Base-by-base conservation (phyloP, 2,797 vertebrate genomes). In the Tapirus indicus region DNA sequence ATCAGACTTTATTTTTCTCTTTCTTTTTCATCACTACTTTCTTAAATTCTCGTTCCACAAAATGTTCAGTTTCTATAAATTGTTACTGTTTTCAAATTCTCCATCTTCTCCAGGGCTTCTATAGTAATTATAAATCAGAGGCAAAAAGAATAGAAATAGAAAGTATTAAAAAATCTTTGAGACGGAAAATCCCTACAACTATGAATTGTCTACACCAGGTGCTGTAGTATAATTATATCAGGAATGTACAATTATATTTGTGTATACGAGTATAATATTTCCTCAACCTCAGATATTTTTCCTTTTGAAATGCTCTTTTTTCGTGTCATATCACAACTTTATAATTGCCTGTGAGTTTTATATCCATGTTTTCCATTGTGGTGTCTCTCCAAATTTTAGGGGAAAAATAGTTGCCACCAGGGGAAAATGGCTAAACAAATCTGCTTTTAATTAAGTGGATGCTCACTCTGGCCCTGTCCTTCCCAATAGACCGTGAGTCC, bases 401-500 rank as follows among this genome's bases (percentile, higher is more conserved):
- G 27, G 52, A 1, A 27, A 60, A 78, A 27, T 54, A 32, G 44
- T 64, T 56, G 35, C 58, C 62, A 18, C 29, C 54, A 11, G n/a
- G 52, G 74, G 54, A 18, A 88, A 75, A 78, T 12, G 35, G 66
- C 58, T 52, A 29, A 44, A 7, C n/a, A 7, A 2, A 18, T 54
- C 10, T 66, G 4, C 16, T 47, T 69, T 49, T 6, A 32, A 47
- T 18, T 47, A 47, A 8, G 29, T 47, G 47, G 52, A 4, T 47
- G 47, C 56, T 97, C 74, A 95, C 23, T 87, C 68, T 78, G 32
- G 7, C 38, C 78, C 29, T 60, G 23, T 96, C 87, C 54, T 98
- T 99, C 98, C 97, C 98, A 98, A 98, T 98, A 99, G 99, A 99
- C 98, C 99, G 99, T 71, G 99, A 99, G 97, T 99, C 99, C 96